Conservation (phyloP, 2,113 vertebrate genomes). For the Tetrao urogallus region DNA sequence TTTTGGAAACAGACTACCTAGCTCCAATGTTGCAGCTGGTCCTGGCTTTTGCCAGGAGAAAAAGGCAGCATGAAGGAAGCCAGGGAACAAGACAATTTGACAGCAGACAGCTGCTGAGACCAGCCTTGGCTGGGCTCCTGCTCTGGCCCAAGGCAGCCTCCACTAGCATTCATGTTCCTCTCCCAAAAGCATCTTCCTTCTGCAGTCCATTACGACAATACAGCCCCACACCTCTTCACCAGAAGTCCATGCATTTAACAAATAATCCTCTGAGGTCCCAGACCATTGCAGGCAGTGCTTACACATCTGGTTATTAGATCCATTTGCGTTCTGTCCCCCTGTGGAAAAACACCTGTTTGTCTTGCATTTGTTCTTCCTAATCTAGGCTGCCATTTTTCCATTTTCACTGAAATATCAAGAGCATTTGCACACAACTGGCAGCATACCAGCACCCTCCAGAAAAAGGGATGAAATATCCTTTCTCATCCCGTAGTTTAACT, state of each 20-base stretch:
- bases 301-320: neutral
- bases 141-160: neutral
- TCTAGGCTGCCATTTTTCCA: neutral
- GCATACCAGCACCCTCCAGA: neutral
- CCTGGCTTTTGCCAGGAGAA: neutral
- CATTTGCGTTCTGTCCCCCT: neutral
- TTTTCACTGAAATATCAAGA: neutral
- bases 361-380: neutral
- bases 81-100: neutral
- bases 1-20: neutral
- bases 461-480: neutral
- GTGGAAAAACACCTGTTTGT: neutral
- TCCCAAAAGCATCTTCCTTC: neutral
- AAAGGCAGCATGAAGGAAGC: neutral
- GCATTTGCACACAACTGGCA: neutral
- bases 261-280: neutral
- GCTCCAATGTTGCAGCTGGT: neutral
- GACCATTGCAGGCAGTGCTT: neutral
- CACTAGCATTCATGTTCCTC: neutral
- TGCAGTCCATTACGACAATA: neutral
- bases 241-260: neutral
- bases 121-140: neutral
- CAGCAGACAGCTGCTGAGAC: neutral
- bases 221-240: neutral
- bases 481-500: neutral